Conservation (phyloP, 1,140 invertebrate genomes). For the Trachymyrmex septentrionalis region DNA sequence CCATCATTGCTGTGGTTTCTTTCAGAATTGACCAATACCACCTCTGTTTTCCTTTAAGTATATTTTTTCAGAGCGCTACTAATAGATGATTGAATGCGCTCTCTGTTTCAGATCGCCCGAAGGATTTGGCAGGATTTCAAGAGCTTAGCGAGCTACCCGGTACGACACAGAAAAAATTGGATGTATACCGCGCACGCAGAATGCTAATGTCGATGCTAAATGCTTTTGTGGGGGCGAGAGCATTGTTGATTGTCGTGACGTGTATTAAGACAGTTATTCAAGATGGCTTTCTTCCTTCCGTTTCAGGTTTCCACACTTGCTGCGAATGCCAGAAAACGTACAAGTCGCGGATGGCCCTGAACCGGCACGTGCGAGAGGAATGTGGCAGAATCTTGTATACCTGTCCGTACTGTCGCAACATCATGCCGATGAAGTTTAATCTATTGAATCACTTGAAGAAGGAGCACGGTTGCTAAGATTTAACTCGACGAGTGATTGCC, state of each 20-base stretch:
- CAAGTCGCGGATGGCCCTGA: constrained; percentile 73
- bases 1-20: neutral
- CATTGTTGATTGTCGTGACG: constrained; percentile 59
- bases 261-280: constrained; percentile 38
- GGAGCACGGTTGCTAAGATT: constrained; percentile 70
- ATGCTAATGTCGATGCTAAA: constrained; percentile 61
- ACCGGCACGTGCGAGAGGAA: constrained; percentile 77
- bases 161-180: neutral
- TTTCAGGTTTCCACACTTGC: constrained; percentile 75
- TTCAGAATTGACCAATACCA: neutral
- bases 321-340: constrained; percentile 76
- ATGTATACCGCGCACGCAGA: neutral
- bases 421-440: constrained; percentile 78
- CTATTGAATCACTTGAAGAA: constrained; percentile 76
- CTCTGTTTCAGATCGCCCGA: constrained; percentile 27
- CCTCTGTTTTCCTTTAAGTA: neutral
- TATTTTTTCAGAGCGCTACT: constrained; percentile 5
- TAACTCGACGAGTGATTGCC: constrained; percentile 10
- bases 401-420: constrained; percentile 72
- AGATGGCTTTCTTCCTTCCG: constrained; percentile 63
- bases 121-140: neutral
- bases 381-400: constrained; percentile 75
- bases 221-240: constrained; percentile 61
- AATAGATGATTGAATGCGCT: constrained; percentile 28
- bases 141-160: constrained; percentile 10